phyloP scores from a whole-genome alignment of 2,888 invertebrate species.

The Tineola bisselliella region DNA sequence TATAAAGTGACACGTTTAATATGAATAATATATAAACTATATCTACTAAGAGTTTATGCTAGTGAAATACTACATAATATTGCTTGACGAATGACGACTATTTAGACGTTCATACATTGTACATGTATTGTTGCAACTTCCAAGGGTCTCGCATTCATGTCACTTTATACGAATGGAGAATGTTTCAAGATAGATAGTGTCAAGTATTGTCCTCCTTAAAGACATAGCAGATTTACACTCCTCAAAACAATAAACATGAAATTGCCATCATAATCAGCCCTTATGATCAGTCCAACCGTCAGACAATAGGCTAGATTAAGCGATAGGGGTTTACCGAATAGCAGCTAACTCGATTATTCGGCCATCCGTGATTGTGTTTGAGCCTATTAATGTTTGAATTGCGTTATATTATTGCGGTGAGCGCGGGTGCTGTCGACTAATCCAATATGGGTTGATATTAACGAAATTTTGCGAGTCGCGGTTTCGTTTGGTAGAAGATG shows the following conservation, averaged over 20 bases:
- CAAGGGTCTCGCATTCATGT: neutral
- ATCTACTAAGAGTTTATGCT: too few species aligned
- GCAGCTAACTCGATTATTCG: slow-evolving; percentile 66
- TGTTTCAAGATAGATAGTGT: neutral
- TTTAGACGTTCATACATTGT: neutral
- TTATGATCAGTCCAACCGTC: slow-evolving; percentile 56
- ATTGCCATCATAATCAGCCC: slow-evolving; percentile 65
- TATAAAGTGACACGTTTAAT: too few species aligned
- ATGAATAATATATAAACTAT: too few species aligned
- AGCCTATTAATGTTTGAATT: slow-evolving; percentile 66
- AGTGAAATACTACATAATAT: too few species aligned
- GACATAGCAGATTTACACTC: slow-evolving; percentile 28
- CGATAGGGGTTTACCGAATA: slow-evolving; percentile 64
- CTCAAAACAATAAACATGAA: slow-evolving; percentile 63
- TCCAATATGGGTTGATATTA: slow-evolving; percentile 56
- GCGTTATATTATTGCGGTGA: slow-evolving; percentile 60
- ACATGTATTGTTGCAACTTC: neutral
- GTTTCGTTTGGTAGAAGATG: slow-evolving; percentile 23
- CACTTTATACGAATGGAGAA: neutral
- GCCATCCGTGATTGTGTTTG: slow-evolving; percentile 66
- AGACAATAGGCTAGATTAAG: slow-evolving; percentile 63
- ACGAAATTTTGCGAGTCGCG: slow-evolving; percentile 42
- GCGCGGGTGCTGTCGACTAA: slow-evolving; percentile 43
- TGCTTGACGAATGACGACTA: too few species aligned
- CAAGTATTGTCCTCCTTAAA: slow-evolving; percentile 12